These are phyloP conservation scores for Euplagia quadripunctaria DNA, from an alignment of 2,888 invertebrate genomes.

Conservation along the genomic window DNA sequence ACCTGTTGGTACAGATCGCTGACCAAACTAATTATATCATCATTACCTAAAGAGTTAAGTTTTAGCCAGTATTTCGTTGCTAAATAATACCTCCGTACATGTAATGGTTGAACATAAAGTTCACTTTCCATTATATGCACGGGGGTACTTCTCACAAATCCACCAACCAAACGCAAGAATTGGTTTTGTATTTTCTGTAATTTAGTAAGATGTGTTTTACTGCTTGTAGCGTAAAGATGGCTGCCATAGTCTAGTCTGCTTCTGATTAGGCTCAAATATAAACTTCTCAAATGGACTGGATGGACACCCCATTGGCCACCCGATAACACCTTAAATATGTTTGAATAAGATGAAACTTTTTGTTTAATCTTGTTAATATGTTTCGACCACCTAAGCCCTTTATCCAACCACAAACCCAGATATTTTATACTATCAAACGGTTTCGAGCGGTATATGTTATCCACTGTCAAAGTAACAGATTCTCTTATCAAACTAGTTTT, in stretches of 20 bases:
- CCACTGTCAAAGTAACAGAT: slow-evolving; percentile 17
- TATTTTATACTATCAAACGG: slow-evolving; percentile 25
- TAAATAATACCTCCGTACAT: too few relatives aligned
- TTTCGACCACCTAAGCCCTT: slow-evolving; percentile 27
- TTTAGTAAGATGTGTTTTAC: slow-evolving; percentile 10
- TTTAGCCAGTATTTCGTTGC: too few relatives aligned
- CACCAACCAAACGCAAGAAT: slow-evolving; percentile 9
- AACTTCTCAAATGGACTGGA: slow-evolving; percentile 17
- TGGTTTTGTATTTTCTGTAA: slow-evolving; percentile 22
- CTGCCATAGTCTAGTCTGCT: slow-evolving; percentile 22
- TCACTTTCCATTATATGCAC: too few relatives aligned
- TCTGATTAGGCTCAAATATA: slow-evolving; percentile 25
- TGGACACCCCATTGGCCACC: slow-evolving; percentile 32
- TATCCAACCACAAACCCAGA: slow-evolving; percentile 33
- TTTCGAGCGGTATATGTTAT: not conserved
- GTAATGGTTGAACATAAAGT: too few relatives aligned
- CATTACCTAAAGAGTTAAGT: too few relatives aligned
- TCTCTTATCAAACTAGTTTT: slow-evolving; percentile 18
- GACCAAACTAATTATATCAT: too few relatives aligned
- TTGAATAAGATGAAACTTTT: slow-evolving; percentile 21
- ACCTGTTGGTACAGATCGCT: too few relatives aligned
- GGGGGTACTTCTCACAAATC: not conserved
- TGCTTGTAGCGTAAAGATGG: slow-evolving; percentile 5
- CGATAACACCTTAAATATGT: slow-evolving; percentile 26
- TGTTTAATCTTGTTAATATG: slow-evolving; percentile 28